phyloP scores from a whole-genome alignment of 2,888 invertebrate genomes.

The Aricia artaxerxes region DNA sequence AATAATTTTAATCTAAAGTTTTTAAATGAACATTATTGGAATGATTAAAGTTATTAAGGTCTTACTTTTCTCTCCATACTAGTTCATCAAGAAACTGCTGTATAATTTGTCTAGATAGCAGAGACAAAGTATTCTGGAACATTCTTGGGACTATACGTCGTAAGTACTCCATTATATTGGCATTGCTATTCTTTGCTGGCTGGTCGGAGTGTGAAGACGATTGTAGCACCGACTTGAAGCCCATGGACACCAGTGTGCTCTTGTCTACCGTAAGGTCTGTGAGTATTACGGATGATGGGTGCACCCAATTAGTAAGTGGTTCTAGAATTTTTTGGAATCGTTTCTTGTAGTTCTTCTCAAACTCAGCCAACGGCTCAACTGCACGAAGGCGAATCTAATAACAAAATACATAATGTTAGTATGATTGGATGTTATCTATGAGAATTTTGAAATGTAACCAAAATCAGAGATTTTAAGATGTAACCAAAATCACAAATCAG shows the following conservation, averaged over 20 bases:
- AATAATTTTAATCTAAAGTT: background rate
- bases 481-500: too few species aligned
- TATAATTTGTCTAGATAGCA: constrained; percentile 91
- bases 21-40: background rate
- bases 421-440: background rate
- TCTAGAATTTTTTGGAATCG: constrained; percentile 91
- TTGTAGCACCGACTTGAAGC: constrained; percentile 88
- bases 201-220: constrained; percentile 72
- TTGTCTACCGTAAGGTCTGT: constrained; percentile 93
- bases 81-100: constrained; percentile 95
- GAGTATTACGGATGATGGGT: constrained; percentile 87
- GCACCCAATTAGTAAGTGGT: constrained; percentile 89
- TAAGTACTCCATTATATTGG: constrained; percentile 92
- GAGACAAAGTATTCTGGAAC: constrained; percentile 93
- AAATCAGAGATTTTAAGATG: background rate
- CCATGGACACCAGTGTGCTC: constrained; percentile 87
- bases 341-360: constrained; percentile 88
- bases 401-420: background rate
- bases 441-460: background rate
- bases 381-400: constrained; percentile 86
- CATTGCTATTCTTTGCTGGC: constrained; percentile 82
- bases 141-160: constrained; percentile 92
- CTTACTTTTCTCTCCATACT: constrained; percentile 88
- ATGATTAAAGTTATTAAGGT: background rate
- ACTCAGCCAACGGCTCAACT: constrained; percentile 89